Base-by-base conservation (phyloP, 2,113 vertebrate species). In the Channa argus region DNA sequence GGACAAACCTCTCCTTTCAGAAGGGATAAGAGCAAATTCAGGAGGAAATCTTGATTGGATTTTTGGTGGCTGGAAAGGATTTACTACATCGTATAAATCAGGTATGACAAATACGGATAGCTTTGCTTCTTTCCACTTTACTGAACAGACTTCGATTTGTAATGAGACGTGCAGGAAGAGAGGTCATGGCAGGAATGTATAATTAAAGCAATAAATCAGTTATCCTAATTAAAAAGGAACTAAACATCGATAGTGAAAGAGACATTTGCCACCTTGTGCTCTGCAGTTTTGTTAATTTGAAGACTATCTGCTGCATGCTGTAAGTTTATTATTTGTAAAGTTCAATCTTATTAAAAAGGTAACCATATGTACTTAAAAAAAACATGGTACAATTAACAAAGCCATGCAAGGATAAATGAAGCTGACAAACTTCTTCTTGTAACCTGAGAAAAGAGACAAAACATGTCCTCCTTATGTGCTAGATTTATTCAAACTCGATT, bases 81-180 rank as follows among this genome's bases (percentile, higher is more conserved):
- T 95, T 94, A 94, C 82, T 89, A 82, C 78, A 85, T 95, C 92
- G 89, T 91, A 94, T 94, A 94, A 94, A 95, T 94, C 96, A 97
- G 97, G 97, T 99, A 98, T 94, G 95, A 93, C 92, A 94, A 94
- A 94, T 93, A 94, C 90, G 80, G 82, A 93, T 91, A 80, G 86
- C 15, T 92, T 93, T 91, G 85, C 79, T 77, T 89, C 90, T 92
- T 92, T 43, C 36, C 83, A 85, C 83, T 91, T 93, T 81, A 83
- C 88, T 92, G 84, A 91, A 83, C 82, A 79, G 89, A 92, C 79
- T 82, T 71, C 84, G 84, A 84, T 90, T 92, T 93, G 78, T 92
- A 92, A 47, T 64, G 89, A 91, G 88, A 94, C 15, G 54, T 69
- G n/a, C 63, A 91, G 71, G 64, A 92, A 81, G 88, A 90, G 74